Base-by-base conservation (phyloP, 2,113 vertebrate genomes). In the Cnemophilus loriae region DNA sequence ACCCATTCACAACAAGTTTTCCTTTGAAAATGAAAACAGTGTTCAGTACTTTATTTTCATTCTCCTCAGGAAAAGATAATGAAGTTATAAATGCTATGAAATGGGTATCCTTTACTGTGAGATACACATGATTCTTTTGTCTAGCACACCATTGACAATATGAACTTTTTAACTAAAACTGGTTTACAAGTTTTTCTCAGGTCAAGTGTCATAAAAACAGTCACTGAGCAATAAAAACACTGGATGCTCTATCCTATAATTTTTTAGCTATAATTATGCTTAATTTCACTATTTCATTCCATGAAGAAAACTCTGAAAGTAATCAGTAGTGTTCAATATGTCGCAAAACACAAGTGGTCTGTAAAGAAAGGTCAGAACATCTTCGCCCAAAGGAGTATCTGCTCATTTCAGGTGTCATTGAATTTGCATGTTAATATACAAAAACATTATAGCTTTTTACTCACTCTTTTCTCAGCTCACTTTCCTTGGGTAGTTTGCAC, bases 191-290 rank as follows among this genome's bases (percentile, higher is more conserved):
- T 1, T 87, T 96, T 92, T 82, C 49, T 81, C 47, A 65, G 83
- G 85, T 94, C 85, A 96, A 94, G 26, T 80, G 64, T 79, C 97
- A 97, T 86, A 91, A 94, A 95, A 96, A 90, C 55, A 94, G 88
- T 94, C 35, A 59, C 6, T 76, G 90, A 97, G 39, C 57, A 93
- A 92, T 90, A 96, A 95, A 94, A 67, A 76, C 50, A 85, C 11
- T 60, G 67, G 28, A 56, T 59, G 13, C 22, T 94, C 64, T 96
- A 73, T 95, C n/a, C 17, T 69, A n/a, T 42, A 81, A 84, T 59
- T 74, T 81, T 91, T 92, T 59, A 37, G 15, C 65, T 86, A 52
- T 27, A 92, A 79, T 84, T 95, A 90, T 33, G 44, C 60, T 46
- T 92, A 88, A 93, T 96, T 97, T 97, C 35, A 68, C 7, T 11